Evolutionary conservation across 2,113 vertebrate species (phyloP), one percentile per base, ranked within the genome.

Genomic region (Delphinapterus leucas): DNA sequence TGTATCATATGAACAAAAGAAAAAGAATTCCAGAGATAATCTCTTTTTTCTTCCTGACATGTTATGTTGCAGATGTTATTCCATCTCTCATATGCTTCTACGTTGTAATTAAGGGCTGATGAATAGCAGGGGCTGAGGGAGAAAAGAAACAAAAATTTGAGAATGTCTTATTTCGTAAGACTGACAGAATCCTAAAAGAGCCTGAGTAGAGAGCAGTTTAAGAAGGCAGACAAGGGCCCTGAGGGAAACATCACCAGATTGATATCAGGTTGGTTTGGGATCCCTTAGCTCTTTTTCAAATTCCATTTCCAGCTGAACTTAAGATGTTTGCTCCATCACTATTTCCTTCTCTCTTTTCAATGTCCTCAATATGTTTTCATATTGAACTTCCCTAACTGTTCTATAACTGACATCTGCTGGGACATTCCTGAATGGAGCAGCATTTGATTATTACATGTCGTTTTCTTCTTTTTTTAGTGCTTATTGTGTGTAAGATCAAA

Each of bases 321-420:
- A 70, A 33, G 26, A 23, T 33, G 28, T 81, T 92, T 17, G 4
- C 53, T 58, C 21, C 28, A 17, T 70, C 21, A 26, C 47, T 61
- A 4, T 68, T 71, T 91, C 49, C 33, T 63, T 61, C 31, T 41
- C 0, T 76, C 76, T 81, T 85, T 94, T 47, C 61, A 74, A 21
- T 20, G 41, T 68, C n/a, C 20, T 88, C 47, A 68, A 26, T 60
- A 73, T n/a, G 5, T 58, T 91, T 68, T 77, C 49, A 47, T 3
- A 26, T 38, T 63, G n/a, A 94, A 91, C 73, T 33, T 68, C 36
- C 33, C 33, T 81, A 25, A 55, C 49, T 89, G 67, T 28, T 86
- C 86, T 89, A 20, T 82, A 80, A 38, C 61, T 93, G 86, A 95
- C 82, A 93, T 92, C 67, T 92, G 41, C 36, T 83, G 70, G 28